A percentile compares a stretch with the other conserved stretches of the same genome.
Conservation (phyloP, 2,113 vertebrate genomes). For the Syngnathoides biaculeatus region DNA sequence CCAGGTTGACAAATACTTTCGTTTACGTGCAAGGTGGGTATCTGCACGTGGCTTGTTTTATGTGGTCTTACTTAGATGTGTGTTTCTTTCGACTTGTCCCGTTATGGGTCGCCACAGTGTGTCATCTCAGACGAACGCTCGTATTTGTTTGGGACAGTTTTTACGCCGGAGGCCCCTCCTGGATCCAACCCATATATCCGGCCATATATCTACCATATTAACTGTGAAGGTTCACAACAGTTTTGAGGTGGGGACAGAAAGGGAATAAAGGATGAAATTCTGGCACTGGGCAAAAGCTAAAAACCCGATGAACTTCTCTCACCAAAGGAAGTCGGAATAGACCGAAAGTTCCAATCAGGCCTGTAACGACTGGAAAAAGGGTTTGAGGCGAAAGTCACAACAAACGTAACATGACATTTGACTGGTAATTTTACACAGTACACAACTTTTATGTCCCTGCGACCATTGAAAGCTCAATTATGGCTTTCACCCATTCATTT, state of each 20-base stretch:
- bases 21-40: too few relatives aligned
- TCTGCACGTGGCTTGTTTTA: too few relatives aligned
- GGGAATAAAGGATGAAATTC: background rate
- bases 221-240: background rate
- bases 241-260: background rate
- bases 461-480: conserved; percentile 10
- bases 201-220: background rate
- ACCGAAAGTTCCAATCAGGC: conserved; percentile 1
- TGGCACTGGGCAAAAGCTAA: background rate
- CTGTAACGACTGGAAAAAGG: conserved; percentile 3
- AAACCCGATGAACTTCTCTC: conserved; percentile 3
- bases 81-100: too few relatives aligned
- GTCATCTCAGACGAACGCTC: too few relatives aligned
- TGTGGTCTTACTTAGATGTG: too few relatives aligned
- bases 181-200: too few relatives aligned
- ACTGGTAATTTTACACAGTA: conserved; percentile 6
- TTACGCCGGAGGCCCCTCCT: too few relatives aligned
- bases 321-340: background rate
- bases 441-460: conserved; percentile 7
- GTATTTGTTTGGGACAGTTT: too few relatives aligned
- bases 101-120: too few relatives aligned
- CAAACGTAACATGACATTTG: conserved; percentile 9
- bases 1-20: too few relatives aligned
- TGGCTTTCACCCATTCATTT: conserved; percentile 12
- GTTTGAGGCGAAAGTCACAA: conserved; percentile 4